phyloP scores from a whole-genome alignment of 1,140 invertebrate genomes.

The Lamellibrachia luymesi region DNA sequence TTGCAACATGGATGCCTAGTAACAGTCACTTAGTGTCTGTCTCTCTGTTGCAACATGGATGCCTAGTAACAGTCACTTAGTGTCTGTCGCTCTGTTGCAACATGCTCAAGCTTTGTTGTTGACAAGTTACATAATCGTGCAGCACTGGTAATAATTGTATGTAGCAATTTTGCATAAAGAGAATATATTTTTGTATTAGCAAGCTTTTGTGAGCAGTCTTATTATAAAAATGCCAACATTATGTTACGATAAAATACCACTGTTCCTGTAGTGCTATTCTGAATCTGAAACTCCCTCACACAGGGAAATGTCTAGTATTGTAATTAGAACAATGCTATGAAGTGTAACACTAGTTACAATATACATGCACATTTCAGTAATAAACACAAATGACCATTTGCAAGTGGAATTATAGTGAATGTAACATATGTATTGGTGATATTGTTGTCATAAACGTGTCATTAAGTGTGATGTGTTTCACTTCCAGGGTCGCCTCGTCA shows the following conservation, averaged over 20 bases:
- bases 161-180: background rate
- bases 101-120: too few relatives aligned
- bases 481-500: slow-evolving; percentile 83
- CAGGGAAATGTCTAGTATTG: background rate
- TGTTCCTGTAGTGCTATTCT: too few relatives aligned
- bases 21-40: too few relatives aligned
- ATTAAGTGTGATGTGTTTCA: slow-evolving; percentile 22
- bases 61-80: too few relatives aligned
- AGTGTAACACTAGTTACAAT: background rate
- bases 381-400: background rate
- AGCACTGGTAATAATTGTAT: background rate
- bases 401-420: background rate
- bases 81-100: too few relatives aligned
- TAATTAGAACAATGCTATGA: background rate
- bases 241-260: background rate
- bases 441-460: background rate
- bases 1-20: too few relatives aligned
- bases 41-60: too few relatives aligned
- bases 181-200: background rate
- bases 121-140: too few relatives aligned
- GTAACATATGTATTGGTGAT: background rate
- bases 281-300: too few relatives aligned
- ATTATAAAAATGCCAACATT: background rate
- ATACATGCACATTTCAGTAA: background rate
- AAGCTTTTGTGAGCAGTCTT: background rate